Base-by-base conservation (phyloP, 2,797 vertebrate genomes). In the Parambassis ranga region DNA sequence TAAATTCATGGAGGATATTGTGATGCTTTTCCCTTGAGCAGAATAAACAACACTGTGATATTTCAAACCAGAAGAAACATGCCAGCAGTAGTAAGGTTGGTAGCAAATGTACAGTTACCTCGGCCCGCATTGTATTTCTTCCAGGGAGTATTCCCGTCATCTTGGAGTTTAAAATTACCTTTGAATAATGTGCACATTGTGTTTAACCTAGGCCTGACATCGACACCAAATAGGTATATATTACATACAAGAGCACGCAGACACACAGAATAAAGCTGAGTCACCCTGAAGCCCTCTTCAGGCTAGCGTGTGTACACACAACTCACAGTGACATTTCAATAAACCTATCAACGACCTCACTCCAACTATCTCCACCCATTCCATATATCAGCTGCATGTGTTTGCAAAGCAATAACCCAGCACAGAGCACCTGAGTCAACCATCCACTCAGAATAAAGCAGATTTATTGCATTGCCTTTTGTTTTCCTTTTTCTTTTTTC, bases 281-380 rank as follows among this genome's bases (percentile, higher is more conserved):
- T 64, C 58, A 72, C 75, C 53, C 13, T 41, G 23, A 23, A 55
- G 62, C 28, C 39, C 31, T 43, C 49, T 53, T 49, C 24, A 41
- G 53, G 46, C 42, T 52, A 6, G 10, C 59, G 38, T 43, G 22
- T 15, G 19, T 28, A 30, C 0, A 10, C 64, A 73, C 74, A 82
- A 70, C 65, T 77, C 81, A 84, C 68, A 11, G 38, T 77, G 79
- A 56, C 75, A 67, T 76, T 77, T 84, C 53, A 71, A 81, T 84
- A 83, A 79, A 72, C 47, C 69, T 48, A 74, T 84, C 71, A 81
- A 63, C 23, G 20, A 39, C 77, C 67, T 74, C 57, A 62, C 60
- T 76, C 67, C 53, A 70, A 53, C 77, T 60, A 56, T 80, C 48
- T 79, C 58, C 51, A 51, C 27, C 53, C 23, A 10, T 52, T 69